These are phyloP conservation scores for Crocodylus rhombifer DNA, from an alignment of 2,797 vertebrate species.

Conservation along the genomic window DNA sequence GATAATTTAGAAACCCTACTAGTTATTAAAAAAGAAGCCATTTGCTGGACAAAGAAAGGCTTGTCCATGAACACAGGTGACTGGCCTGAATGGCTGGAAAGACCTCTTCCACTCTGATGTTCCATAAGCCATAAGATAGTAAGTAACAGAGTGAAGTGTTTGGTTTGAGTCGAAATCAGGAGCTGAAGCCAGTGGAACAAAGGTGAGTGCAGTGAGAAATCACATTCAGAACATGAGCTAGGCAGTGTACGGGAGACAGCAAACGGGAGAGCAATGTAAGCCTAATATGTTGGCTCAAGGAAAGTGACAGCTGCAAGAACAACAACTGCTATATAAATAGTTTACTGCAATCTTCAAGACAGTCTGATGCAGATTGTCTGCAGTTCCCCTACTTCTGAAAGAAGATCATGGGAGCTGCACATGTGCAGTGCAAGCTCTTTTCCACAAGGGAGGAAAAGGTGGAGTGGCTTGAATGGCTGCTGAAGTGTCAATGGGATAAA, in stretches of 20 bases:
- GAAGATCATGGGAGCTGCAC: background rate
- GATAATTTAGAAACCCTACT: background rate
- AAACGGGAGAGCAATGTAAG: slow-evolving; percentile 4
- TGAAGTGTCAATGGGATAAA: slow-evolving; percentile 38
- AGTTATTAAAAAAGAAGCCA: background rate
- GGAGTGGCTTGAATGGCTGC: background rate
- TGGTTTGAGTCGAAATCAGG: background rate
- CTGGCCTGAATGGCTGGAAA: no score
- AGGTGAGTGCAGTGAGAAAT: background rate
- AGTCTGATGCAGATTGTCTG: background rate
- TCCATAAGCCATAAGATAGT: background rate
- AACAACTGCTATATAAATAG: background rate
- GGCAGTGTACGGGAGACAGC: background rate
- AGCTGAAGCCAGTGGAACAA: background rate
- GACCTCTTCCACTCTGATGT: no score
- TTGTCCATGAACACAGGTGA: no score
- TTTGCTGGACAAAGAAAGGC: background rate
- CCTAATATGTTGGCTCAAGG: background rate
- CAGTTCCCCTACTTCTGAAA: background rate
- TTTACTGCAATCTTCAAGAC: background rate
- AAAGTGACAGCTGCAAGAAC: slow-evolving; percentile 2
- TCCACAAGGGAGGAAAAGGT: background rate
- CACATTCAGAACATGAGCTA: background rate
- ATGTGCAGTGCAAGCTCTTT: background rate
- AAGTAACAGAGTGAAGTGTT: background rate